phyloP scores from a whole-genome alignment of 2,888 invertebrate genomes.

The Protophormia terraenovae region DNA sequence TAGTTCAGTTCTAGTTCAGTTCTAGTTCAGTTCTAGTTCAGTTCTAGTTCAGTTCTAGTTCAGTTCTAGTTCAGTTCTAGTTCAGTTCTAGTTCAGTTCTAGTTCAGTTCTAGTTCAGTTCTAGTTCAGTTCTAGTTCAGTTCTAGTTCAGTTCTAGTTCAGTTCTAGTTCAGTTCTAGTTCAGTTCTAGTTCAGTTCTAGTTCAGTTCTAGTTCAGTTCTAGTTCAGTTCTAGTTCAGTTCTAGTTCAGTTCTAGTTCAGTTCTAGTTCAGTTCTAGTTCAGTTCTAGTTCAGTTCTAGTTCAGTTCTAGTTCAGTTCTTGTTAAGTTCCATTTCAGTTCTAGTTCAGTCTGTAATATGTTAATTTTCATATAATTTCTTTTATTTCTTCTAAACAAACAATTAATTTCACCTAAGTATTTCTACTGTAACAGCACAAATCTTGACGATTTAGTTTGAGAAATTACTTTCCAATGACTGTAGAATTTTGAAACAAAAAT shows the following conservation, averaged over 20 bases:
- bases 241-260: no score
- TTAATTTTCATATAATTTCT: no score
- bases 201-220: not conserved
- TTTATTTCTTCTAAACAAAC: no score
- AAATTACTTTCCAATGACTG: not conserved
- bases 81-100: not conserved
- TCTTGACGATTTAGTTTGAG: not conserved
- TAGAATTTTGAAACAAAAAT: not conserved
- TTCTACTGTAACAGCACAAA: no score
- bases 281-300: not conserved
- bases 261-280: not conserved
- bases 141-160: not conserved
- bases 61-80: not conserved
- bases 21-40: not conserved
- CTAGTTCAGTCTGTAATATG: no score
- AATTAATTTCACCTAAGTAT: no score
- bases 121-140: not conserved
- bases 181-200: not conserved
- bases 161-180: no score
- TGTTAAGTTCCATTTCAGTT: no score
- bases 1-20: not conserved
- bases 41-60: not conserved
- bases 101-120: not conserved
- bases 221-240: not conserved
- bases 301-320: not conserved